Evolutionary conservation across 2,888 invertebrate genomes (phyloP), one percentile per base, ranked within the genome.

Genomic region (Linnaemya tessellans): DNA sequence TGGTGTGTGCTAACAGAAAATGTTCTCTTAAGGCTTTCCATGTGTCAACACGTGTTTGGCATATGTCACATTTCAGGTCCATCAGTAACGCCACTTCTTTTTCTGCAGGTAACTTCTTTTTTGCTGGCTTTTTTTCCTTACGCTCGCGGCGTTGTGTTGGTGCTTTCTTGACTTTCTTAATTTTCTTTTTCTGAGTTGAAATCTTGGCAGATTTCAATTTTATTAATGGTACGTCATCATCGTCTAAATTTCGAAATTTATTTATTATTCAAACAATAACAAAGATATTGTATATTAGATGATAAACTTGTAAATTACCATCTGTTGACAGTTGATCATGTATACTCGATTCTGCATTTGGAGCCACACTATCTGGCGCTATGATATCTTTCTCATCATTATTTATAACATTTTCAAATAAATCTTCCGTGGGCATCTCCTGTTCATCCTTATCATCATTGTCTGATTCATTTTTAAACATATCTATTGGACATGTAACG

Each of bases 41-140:
- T 60, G 88, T 89, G 58, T 88, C 88, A 49, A 89, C 88, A 41
- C 87, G 88, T 8, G 86, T 87, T 9, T 90, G 88, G 71, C 91
- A 91, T 20, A 91, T 87, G 78, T 91, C 91, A 77, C 91, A 91
- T 80, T 88, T 89, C 49, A 91, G 88, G 38, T 86, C 87, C 89
- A 91, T 86, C 9, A 71, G 51, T 22, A 84, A 64, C 11, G 78
- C 84, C 25, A 88, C 84, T 49, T 84, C 80, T 46, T 81, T 74
- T 78, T 65, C 62, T 9, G 62, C 68, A 15, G 80, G 60, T 25
- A 80, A 30, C 20, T 78, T 71, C 56, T 84, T 80, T 62, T 77
- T 74, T 10, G n/a, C 41, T 43, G 70, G 51, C 41, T 86, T 82
- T 38, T 71, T 75, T 35, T 82, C 70, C 49, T 78, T 73, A 18